phyloP scores from a whole-genome alignment of 1,140 invertebrate species.

The Pomacea maculata region DNA sequence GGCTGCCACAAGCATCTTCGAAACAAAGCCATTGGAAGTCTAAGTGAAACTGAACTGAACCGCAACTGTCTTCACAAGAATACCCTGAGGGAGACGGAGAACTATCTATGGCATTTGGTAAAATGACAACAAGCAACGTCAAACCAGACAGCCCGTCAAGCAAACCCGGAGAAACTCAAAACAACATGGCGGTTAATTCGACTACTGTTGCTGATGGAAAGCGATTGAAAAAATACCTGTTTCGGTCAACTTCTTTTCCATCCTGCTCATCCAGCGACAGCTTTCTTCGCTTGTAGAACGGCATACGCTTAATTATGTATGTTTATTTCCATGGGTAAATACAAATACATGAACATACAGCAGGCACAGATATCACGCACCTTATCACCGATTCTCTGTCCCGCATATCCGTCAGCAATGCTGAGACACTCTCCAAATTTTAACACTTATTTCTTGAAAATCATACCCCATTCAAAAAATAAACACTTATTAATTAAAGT shows the following conservation, averaged over 20 bases:
- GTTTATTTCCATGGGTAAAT: no score
- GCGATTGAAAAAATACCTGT: constrained; percentile 21
- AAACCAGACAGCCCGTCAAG: not conserved
- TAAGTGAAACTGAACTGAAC: no score
- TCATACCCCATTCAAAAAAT: no score
- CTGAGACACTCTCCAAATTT: constrained; percentile 3
- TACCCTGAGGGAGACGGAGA: not conserved
- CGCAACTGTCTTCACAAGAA: not conserved
- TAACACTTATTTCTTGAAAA: not conserved
- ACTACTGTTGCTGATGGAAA: not conserved
- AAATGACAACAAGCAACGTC: not conserved
- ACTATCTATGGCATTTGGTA: not conserved
- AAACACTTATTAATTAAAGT: no score
- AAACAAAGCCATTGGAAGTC: constrained; percentile 1
- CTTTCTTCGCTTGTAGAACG: constrained; percentile 29
- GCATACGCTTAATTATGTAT: constrained; percentile 15
- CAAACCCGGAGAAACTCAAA: not conserved
- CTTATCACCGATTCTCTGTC: no score
- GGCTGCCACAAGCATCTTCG: constrained; percentile 33
- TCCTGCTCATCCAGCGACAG: constrained; percentile 25
- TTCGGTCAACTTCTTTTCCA: constrained; percentile 22
- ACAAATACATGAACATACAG: no score
- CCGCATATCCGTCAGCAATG: not conserved
- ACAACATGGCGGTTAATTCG: constrained; percentile 12
- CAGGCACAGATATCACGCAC: no score